Evolutionary conservation across 2,888 invertebrate genomes (phyloP), one percentile per base, ranked within the genome.

Genomic region (Clistopyga incitator): DNA sequence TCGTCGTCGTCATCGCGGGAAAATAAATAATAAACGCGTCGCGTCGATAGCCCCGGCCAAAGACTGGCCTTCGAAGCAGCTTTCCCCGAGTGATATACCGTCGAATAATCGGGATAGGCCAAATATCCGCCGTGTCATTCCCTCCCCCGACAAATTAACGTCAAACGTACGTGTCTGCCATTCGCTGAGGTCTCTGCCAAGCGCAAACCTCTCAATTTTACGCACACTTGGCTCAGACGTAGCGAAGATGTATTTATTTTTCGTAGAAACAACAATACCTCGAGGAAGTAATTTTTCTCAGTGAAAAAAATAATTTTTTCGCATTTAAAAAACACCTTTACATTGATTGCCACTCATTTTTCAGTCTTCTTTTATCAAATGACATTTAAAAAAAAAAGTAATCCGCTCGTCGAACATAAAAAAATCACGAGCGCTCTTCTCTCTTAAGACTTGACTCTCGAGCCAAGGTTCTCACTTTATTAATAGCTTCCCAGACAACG

Each of bases 401-500:
- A 74, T 75, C 74, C 13, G 50, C 56, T 20, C 34, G n/a, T 56
- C 52, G 64, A 78, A 64, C 50, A 52, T 50, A 25, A 47, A 71
- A 78, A 84, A 80, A 20, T 77, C 64, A 59, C 6, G 61, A 3
- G 45, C 59, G 74, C 70, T 81, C 65, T 74, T 84, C 70, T 78
- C 78, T 78, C 59, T 45, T 45, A 45, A 65, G 74, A 75, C 75
- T 81, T 81, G 84, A 84, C 81, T 78, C 56, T 52, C 81, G 81
- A 84, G 84, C 84, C 84, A 84, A 84, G 84, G 84, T 84, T 84
- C 84, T 81, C 78, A 67, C 74, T 81, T 84, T 84, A 84, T 84
- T 84, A 78, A 81, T 84, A 84, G 84, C 65, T 71, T 15, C 61
- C 34, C 64, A 42, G 75, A 78, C 61, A 80, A 29, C 61, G 84